Evolutionary conservation across 2,888 invertebrate genomes (phyloP).

Genomic region (Rhagophthalmus giganteus): DNA sequence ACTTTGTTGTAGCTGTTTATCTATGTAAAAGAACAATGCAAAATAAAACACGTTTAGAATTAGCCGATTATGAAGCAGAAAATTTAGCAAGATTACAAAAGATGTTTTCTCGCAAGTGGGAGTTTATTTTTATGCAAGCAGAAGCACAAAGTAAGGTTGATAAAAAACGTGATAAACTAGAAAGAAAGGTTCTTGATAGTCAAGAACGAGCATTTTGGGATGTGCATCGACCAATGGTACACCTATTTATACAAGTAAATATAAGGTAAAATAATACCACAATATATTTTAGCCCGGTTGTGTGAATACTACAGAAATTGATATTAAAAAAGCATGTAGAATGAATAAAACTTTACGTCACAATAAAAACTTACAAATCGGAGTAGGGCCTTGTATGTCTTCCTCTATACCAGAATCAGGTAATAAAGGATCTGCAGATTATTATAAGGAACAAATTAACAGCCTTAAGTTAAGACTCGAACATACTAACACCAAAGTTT

Average conservation of each 20-base stretch:
- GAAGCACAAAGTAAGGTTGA: slow-evolving; percentile 93
- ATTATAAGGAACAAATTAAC: slow-evolving; percentile 69
- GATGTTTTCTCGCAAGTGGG: slow-evolving; percentile 99
- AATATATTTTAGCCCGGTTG: slow-evolving; percentile 94
- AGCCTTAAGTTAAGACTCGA: slow-evolving; percentile 79
- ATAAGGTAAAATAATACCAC: too few relatives aligned
- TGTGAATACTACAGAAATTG: slow-evolving; percentile 97
- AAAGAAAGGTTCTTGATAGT: slow-evolving; percentile 96
- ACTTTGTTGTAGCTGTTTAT: slow-evolving; percentile 81
- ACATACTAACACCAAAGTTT: slow-evolving; percentile 84
- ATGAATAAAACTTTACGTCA: slow-evolving; percentile 58
- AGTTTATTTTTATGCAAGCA: slow-evolving; percentile 99
- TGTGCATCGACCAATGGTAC: slow-evolving; percentile 96
- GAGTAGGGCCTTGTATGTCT: slow-evolving; percentile 60
- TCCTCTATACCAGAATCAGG: slow-evolving; percentile 56
- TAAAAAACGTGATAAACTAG: slow-evolving; percentile 97
- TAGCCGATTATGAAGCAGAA: slow-evolving; percentile 99
- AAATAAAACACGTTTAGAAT: slow-evolving; percentile 95
- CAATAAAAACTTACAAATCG: slow-evolving; percentile 54
- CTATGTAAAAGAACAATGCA: slow-evolving; percentile 99
- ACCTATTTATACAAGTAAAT: too few relatives aligned
- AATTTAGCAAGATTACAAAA: slow-evolving; percentile 96
- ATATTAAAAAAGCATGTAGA: slow-evolving; percentile 93
- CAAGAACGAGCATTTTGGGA: slow-evolving; percentile 99
- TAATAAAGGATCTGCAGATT: slow-evolving; percentile 50